A percentile compares a stretch with the other conserved stretches of the same genome.
Conservation (phyloP, 2,888 invertebrate genomes). For the Thecocarcelia acutangulata region DNA sequence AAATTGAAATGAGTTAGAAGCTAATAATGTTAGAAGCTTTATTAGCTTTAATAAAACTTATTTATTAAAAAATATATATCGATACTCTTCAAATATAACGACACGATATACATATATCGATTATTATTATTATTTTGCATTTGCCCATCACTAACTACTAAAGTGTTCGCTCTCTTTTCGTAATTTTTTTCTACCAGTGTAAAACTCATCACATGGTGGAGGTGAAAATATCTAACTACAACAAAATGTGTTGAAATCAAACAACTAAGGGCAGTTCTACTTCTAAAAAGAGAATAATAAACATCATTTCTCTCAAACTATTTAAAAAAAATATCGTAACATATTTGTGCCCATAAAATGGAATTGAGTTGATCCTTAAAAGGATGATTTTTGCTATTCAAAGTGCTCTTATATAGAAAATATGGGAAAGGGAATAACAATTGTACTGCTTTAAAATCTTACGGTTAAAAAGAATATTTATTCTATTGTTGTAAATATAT, state of each 20-base stretch:
- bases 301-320: slow-evolving; percentile 5
- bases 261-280: not conserved
- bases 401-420: slow-evolving; percentile 32
- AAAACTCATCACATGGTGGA: not conserved
- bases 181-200: slow-evolving; percentile 13
- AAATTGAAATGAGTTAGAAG: too few relatives aligned
- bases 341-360: slow-evolving; percentile 10
- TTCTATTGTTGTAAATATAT: slow-evolving; percentile 31
- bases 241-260: not conserved
- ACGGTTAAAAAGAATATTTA: slow-evolving; percentile 21
- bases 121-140: too few relatives aligned
- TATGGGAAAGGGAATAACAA: slow-evolving; percentile 42
- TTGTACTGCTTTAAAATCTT: slow-evolving; percentile 14
- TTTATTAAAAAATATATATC: too few relatives aligned
- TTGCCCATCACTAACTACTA: too few relatives aligned
- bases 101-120: too few relatives aligned
- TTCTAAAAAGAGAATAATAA: not conserved
- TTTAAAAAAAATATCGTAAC: not conserved
- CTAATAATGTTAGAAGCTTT: too few relatives aligned
- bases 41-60: too few relatives aligned
- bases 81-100: too few relatives aligned
- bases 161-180: too few relatives aligned
- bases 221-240: slow-evolving; percentile 17
- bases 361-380: slow-evolving; percentile 18
- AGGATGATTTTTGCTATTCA: not conserved